Base-by-base conservation (phyloP, 2,797 vertebrate species). In the Smutsia temminckii region DNA sequence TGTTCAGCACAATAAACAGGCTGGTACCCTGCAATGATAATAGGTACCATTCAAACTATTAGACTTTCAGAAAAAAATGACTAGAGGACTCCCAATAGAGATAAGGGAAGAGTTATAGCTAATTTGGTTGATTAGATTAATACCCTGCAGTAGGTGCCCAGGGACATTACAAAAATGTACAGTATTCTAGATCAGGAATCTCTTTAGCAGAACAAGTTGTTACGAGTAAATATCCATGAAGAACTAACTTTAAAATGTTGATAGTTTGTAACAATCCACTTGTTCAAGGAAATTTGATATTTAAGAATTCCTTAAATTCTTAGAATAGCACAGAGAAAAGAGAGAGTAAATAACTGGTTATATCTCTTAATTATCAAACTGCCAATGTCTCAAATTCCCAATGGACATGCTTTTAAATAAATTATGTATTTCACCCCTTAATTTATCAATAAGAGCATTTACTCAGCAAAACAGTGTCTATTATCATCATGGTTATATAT, bases 211-310 rank as follows among this genome's bases (percentile, higher is more conserved):
- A 80, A 34, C 21, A 93, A 89, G 57, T 80, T 96, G 55, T 94
- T 98, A 81, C 3, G 6, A 97, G 69, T 57, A 96, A 53, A 72
- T 95, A 92, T 80, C 90, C 80, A 53, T 64, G 55, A 96, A 90
- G 1, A 97, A 12, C 75, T 77, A 93, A 78, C 46, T 61, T 42
- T 85, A 72, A 97, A 96, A 97, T 95, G 25, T n/a, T 97, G 88
- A 93, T 97, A 63, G n/a, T 95, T 96, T 96, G 91, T 95, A 97
- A 94, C 18, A 85, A 49, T 88, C 72, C 25, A 42, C 37, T 71
- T 2, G 0, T 93, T 96, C 81, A 85, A 97, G 92, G 91, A 98
- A 96, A 98, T 97, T 88, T 93, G 77, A 96, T 96, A 97, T 97
- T 96, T 89, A 10, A 23, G 25, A 96, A 59, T 13, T 79, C 11